Conservation (phyloP, 2,797 vertebrate genomes). For the Sebastes nivosus region DNA sequence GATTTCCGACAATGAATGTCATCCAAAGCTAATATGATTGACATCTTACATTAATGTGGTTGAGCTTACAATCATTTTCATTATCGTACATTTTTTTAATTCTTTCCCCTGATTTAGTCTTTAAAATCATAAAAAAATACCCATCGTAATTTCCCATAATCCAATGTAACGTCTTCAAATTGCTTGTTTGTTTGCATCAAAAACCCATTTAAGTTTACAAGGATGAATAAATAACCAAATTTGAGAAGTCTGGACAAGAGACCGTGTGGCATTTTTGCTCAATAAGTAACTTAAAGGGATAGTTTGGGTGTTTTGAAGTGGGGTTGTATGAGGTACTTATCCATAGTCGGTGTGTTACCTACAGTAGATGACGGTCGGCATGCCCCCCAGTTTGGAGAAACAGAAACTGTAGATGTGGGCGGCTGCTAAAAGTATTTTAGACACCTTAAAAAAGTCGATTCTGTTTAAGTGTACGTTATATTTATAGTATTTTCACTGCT, state of each 20-base stretch:
- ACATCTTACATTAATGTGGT: neutral
- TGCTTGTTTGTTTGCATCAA: too few relatives aligned
- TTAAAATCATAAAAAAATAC: neutral
- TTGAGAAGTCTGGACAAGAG: too few relatives aligned
- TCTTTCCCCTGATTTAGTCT: rapidly evolving
- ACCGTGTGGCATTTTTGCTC: rapidly evolving
- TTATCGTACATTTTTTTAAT: rapidly evolving
- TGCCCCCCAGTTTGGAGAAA: too few relatives aligned
- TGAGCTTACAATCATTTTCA: neutral
- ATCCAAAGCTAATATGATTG: neutral
- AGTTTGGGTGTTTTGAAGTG: too few relatives aligned
- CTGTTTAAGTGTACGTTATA: too few relatives aligned
- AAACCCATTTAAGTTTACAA: too few relatives aligned
- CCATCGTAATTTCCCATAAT: neutral
- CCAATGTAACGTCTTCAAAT: neutral
- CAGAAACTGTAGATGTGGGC: too few relatives aligned
- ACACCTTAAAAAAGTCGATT: rapidly evolving
- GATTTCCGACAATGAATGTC: neutral
- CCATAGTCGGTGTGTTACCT: rapidly evolving
- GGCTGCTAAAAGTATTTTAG: rapidly evolving
- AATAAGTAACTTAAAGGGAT: too few relatives aligned
- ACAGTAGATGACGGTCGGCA: too few relatives aligned
- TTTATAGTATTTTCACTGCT: too few relatives aligned
- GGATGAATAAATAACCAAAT: too few relatives aligned
- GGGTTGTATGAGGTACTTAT: too few relatives aligned